Base-by-base conservation (phyloP, 2,113 vertebrate species). In the Gavialis gangeticus region DNA sequence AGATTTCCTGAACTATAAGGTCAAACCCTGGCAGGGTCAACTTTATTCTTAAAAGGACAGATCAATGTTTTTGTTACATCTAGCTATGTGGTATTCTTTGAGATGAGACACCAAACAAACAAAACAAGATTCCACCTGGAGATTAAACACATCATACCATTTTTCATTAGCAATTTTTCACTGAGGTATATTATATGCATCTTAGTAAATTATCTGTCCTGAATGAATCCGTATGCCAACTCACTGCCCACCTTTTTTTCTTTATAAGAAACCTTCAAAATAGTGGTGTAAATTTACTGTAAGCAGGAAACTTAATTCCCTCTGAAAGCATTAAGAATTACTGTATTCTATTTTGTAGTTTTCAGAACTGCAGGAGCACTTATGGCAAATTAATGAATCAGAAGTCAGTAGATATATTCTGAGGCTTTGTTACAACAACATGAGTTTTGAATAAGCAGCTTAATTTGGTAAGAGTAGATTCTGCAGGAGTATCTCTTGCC, bases 391-490 rank as follows among this genome's bases (percentile, higher is more conserved):
- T 27, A 60, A n/a, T 73, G 80, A 88, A 60, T 88, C 80, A 78
- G 84, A 55, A 73, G 60, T 54, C 9, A 37, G 6, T 2, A 82
- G 18, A 85, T 24, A 17, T 12, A 34, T 84, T 75, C n/a, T 27
- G 58, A 18, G 71, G 78, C 71, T 94, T 21, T 75, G 75, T 91
- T 78, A 93, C 75, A 22, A 18, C 2, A 2, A 6, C 28, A 34
- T 37, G 46, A 94, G 57, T 4, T 79, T 2, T 63, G 69, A 85
- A 94, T 73, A 83, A 85, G 71, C 1, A 73, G 11, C n/a, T 57
- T 12, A 10, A 60, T 22, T 58, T 91, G 30, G 85, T 82, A 96
- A 87, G 91, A 87, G 77, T 91, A 81, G 15, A 10, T 76, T 93
- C 64, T 90, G 71, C 66, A 94, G 46, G 46, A 17, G 15, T 27